Evolutionary conservation across 2,113 vertebrate species (phyloP).

Genomic region (Siniperca knerii): DNA sequence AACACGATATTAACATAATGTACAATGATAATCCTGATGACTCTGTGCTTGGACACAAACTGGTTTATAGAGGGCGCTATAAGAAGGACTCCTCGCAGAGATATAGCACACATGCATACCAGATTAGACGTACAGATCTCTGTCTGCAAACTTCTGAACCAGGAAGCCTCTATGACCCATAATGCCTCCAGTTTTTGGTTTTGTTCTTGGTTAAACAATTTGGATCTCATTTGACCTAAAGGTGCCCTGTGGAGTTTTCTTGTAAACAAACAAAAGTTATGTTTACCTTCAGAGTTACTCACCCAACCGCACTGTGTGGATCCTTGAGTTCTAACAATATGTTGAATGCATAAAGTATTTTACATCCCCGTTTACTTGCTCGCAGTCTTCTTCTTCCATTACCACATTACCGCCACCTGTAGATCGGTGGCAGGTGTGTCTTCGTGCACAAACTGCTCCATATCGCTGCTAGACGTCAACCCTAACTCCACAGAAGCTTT

Average conservation of each 20-base stretch:
- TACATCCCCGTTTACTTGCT: neutral
- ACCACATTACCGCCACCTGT: neutral
- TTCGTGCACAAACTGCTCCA: too few species aligned
- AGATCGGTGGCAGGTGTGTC: neutral
- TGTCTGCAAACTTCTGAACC: neutral
- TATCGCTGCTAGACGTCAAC: neutral
- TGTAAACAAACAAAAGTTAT: neutral
- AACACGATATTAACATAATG: too few species aligned
- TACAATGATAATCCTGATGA: too few species aligned
- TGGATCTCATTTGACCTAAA: neutral
- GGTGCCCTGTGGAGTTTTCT: neutral
- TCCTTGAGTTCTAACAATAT: neutral
- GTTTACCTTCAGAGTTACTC: neutral
- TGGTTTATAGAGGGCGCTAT: neutral
- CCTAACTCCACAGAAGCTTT: neutral
- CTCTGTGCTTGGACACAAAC: neutral
- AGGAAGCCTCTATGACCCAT: neutral
- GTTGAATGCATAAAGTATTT: neutral
- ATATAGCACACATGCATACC: too few species aligned
- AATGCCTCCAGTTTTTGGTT: neutral
- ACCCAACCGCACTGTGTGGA: neutral
- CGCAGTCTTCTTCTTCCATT: neutral
- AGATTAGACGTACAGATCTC: neutral
- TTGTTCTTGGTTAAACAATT: neutral
- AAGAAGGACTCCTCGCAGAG: neutral